Base-by-base conservation (phyloP, 2,888 invertebrate species). In the Anodontia alba region DNA sequence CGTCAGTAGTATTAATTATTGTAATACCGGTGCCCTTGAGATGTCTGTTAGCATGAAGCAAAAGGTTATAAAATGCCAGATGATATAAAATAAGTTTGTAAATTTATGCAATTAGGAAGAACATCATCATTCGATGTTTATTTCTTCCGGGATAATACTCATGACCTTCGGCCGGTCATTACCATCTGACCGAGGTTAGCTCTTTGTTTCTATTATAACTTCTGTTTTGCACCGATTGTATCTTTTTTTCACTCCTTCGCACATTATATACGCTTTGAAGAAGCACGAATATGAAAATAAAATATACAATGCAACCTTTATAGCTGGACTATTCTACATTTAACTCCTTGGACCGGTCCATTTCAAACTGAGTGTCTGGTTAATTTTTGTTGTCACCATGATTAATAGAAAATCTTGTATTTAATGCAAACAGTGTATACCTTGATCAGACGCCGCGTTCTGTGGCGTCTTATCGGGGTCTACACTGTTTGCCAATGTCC, bases 131-230 rank as follows among this genome's bases (percentile, higher is more conserved):
- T 29, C 33, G 33, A 7, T 33, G 62, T 33, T 12, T 62, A 62
- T 62, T 62, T 12, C 62, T 67, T 54, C 29, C 7, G 26, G 70
- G 75, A 71, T 72, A 71, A 74, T 71, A 66, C 31, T 26, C 5
- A 23, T 78, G 80, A 83, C 83, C 83, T 75, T 62, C 80, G 83
- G 73, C 83, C 83, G 83, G 83, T 80, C 83, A 67, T 78, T 83
- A 74, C 78, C 83, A 71, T 76, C 83, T 83, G 83, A 83, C 83
- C 80, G 80, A 73, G 77, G 74, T 77, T 70, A 70, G 49, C 15
- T 73, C 62, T 73, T 72, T 75, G 72, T 76, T 62, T 62, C 33
- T 31, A 26, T 31, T 62, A 17, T 33, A 62, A 62, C 62, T 62
- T 33, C 31, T 62, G 62, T 62, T 62, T 62, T 62, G 20, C 29